Percentiles rank a stretch among this genome's conserved stretches.
Conservation (phyloP, 2,888 invertebrate genomes). For the Eurytoma adleriae region DNA sequence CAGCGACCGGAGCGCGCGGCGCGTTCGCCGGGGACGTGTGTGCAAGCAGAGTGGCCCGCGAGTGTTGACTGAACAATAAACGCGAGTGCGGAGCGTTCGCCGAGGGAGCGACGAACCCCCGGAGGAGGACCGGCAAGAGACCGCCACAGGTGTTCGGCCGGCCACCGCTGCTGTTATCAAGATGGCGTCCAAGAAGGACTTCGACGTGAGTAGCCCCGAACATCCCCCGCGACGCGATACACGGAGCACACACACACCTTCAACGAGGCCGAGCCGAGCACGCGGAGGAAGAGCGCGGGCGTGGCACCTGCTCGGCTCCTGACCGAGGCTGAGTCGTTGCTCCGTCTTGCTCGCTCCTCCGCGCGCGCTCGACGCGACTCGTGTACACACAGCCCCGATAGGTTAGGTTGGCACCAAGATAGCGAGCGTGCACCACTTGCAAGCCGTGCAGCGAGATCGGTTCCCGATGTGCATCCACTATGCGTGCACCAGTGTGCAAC, state of each 20-base stretch:
- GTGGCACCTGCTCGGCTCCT: slow-evolving; percentile 20
- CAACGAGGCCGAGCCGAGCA: neutral
- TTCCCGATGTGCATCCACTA: too few species aligned
- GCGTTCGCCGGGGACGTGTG: slow-evolving; percentile 6
- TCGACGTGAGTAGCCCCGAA: slow-evolving; percentile 66
- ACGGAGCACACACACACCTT: neutral
- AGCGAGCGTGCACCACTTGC: neutral
- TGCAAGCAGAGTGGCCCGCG: neutral
- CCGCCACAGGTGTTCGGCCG: slow-evolving; percentile 55
- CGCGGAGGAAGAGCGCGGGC: slow-evolving; percentile 1
- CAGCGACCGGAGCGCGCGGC: neutral
- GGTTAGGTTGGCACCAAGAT: neutral
- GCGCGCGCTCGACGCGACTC: neutral
- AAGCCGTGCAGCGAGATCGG: slow-evolving; percentile 17
- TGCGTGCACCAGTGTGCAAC: slow-evolving; percentile 17
- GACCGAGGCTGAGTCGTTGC: neutral
- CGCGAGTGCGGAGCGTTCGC: neutral
- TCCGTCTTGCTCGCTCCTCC: neutral
- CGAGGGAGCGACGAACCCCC: neutral
- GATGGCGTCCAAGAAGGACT: slow-evolving; percentile 72
- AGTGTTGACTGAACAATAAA: neutral
- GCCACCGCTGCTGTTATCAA: slow-evolving; percentile 72
- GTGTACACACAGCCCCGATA: neutral
- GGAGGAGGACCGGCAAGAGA: slow-evolving; percentile 38
- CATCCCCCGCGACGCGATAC: neutral